Conservation (phyloP, 2,888 invertebrate species). For the Osedax frankpressi region DNA sequence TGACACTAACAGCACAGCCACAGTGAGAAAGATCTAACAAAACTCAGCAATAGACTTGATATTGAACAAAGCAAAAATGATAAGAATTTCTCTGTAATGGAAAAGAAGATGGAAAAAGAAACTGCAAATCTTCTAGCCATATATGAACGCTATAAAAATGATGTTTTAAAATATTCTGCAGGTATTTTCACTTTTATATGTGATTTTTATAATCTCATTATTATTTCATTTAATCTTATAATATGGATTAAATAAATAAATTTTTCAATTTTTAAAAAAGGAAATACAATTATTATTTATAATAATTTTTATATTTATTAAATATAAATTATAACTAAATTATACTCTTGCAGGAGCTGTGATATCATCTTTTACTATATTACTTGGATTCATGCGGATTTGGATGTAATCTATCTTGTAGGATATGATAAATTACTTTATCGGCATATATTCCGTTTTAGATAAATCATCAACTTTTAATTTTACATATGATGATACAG, state of each 20-base stretch:
- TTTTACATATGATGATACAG: too few species aligned
- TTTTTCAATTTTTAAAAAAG: too few species aligned
- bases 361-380: background rate
- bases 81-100: slow-evolving; percentile 23
- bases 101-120: slow-evolving; percentile 43
- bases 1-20: slow-evolving; percentile 38
- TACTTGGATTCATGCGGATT: background rate
- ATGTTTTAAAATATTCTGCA: slow-evolving; percentile 39
- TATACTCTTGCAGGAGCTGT: background rate
- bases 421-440: too few species aligned
- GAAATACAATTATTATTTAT: too few species aligned
- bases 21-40: slow-evolving; percentile 33
- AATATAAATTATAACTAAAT: too few species aligned
- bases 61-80: slow-evolving; percentile 22
- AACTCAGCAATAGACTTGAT: slow-evolving; percentile 38
- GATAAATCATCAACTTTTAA: too few species aligned
- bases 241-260: too few species aligned
- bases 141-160: slow-evolving; percentile 42
- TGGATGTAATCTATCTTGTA: background rate
- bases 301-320: too few species aligned
- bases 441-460: too few species aligned
- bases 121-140: slow-evolving; percentile 39
- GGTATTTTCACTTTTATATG: too few species aligned
- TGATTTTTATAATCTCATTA: too few species aligned
- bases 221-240: too few species aligned